These are phyloP conservation scores for Acipenser ruthenus DNA, from an alignment of 2,797 vertebrate species.

Conservation along the genomic window DNA sequence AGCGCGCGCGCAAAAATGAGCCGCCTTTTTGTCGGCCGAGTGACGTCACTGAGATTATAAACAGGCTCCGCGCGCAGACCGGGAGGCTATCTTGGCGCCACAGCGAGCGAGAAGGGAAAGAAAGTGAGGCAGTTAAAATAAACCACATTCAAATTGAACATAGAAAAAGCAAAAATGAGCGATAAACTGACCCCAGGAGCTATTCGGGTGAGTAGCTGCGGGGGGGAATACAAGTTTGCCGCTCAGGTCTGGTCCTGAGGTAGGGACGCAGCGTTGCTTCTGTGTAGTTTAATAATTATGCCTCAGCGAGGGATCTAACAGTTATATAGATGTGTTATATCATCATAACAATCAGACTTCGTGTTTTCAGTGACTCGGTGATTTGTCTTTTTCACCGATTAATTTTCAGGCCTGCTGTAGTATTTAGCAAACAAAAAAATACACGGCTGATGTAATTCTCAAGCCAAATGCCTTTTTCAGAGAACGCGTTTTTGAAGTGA, in stretches of 20 bases:
- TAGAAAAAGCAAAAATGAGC: conserved; percentile 46
- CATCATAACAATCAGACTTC: background rate
- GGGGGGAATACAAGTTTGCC: too few relatives aligned
- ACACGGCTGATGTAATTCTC: too few relatives aligned
- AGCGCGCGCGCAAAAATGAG: too few relatives aligned
- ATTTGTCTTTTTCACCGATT: too few relatives aligned
- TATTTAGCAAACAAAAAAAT: too few relatives aligned
- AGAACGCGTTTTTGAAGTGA: too few relatives aligned
- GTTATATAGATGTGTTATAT: background rate
- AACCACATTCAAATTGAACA: conserved; percentile 2
- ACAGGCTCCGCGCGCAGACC: conserved; percentile 29
- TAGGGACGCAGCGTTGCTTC: too few relatives aligned
- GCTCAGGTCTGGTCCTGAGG: too few relatives aligned
- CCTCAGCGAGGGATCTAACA: background rate
- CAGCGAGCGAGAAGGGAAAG: background rate
- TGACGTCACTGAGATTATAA: conserved; percentile 15
- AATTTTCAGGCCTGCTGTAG: too few relatives aligned
- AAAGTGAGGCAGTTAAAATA: background rate
- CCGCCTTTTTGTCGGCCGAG: background rate
- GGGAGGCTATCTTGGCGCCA: conserved; percentile 36
- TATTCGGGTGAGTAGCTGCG: conserved; percentile 72
- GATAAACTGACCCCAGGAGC: conserved; percentile 69
- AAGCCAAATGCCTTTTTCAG: too few relatives aligned
- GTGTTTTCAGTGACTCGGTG: too few relatives aligned
- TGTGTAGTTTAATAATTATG: background rate